These are phyloP conservation scores for Homarus americanus DNA, from an alignment of 1,140 invertebrate species.

Conservation along the genomic window DNA sequence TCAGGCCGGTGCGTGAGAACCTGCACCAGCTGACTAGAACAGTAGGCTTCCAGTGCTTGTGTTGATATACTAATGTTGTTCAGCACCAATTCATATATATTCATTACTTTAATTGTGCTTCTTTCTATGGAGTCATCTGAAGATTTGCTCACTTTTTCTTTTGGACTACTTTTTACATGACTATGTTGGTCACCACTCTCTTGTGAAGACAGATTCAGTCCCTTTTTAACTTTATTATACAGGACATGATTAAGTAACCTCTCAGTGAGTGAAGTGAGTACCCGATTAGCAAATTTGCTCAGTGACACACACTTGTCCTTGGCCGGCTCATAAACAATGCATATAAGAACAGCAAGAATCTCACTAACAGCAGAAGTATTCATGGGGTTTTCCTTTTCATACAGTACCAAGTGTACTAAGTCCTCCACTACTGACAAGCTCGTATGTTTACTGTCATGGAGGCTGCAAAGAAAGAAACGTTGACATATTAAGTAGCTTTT, in stretches of 20 bases:
- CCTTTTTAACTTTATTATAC: neutral
- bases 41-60: conserved; percentile 22
- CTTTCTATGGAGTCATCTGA: neutral
- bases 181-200: neutral
- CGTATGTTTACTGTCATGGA: conserved; percentile 17
- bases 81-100: conserved; percentile 23
- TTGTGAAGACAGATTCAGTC: neutral
- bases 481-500: no score
- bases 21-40: conserved; percentile 24
- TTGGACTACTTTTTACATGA: neutral
- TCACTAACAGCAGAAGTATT: conserved; percentile 19
- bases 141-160: neutral
- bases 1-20: conserved; percentile 26
- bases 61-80: conserved; percentile 35
- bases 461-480: neutral
- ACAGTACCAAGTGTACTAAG: neutral
- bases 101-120: neutral
- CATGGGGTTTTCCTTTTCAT: neutral
- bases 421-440: neutral
- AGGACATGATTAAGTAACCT: conserved; percentile 8
- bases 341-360: conserved; percentile 1
- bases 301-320: neutral
- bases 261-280: conserved; percentile 3
- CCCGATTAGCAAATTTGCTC: conserved; percentile 19
- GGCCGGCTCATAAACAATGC: neutral